Evolutionary conservation across 2,888 invertebrate genomes (phyloP), one percentile per base, ranked within the genome.

Genomic region (Ochropleura plecta): DNA sequence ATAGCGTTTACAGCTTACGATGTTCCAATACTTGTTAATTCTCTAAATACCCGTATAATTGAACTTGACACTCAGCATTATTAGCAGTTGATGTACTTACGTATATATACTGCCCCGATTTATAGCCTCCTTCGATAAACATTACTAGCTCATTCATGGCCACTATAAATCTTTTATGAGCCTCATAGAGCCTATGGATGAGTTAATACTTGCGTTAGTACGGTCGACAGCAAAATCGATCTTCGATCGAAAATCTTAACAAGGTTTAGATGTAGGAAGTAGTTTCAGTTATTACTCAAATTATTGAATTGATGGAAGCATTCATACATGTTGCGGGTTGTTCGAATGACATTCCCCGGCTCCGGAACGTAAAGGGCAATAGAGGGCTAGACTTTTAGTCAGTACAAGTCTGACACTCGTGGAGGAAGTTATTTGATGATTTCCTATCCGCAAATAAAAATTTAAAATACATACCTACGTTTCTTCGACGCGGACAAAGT

Each of bases 51-150:
- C 20, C 49, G 8, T 49, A 46, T 79, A 82, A 78, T 76, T 70
- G 14, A 20, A 68, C 42, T 67, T 68, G 72, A 63, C 72, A 68
- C 64, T 30, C 20, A n/a, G n/a, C 46, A 57, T 62, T 57, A 76
- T 53, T 55, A 63, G 62, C 30, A 63, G 53, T 74, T 71, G 49
- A 57, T 75, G 59, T 67, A 67, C 42, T 73, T 65, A 51, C 44
- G 20, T 12, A 18, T 57, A 18, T 57, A 55, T 62, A 69, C 20
- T 64, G 59, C 44, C 40, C 55, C 62, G 64, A 79, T 83, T 85
- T 84, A 86, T 82, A 14, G 30, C 59, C 68, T 63, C 71, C 70
- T 44, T 76, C 82, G 65, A 79, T 84, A 78, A 84, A 86, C 81
- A 83, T 84, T 72, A 78, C 20, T 63, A 51, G 49, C 30, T 78